Percentiles rank a stretch among this genome's conserved stretches.
Evolutionary conservation across 2,888 invertebrate species (phyloP).

Genomic region (Drosophila austrosaltans): DNA sequence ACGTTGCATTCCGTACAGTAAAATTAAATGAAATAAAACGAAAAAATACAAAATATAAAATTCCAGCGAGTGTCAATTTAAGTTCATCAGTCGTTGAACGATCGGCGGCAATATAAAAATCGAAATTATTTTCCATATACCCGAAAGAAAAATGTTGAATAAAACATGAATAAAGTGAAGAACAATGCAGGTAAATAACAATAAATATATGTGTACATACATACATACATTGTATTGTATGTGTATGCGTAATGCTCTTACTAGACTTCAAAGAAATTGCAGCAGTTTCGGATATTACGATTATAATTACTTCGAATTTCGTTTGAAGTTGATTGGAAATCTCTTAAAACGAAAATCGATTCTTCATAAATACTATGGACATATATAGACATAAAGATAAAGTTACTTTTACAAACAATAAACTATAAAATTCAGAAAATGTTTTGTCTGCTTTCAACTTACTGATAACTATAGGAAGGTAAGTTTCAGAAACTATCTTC

Average conservation of each 20-base stretch:
- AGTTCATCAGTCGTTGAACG: slow-evolving; percentile 66
- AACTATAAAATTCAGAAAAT: too few species aligned
- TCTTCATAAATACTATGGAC: not conserved
- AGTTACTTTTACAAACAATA: too few species aligned
- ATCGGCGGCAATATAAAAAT: slow-evolving; percentile 38
- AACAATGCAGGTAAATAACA: slow-evolving; percentile 49
- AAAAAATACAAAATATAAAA: slow-evolving; percentile 46
- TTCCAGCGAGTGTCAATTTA: slow-evolving; percentile 70
- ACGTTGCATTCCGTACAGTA: slow-evolving; percentile 15
- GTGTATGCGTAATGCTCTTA: slow-evolving; percentile 25
- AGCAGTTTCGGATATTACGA: too few species aligned
- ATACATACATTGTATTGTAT: slow-evolving; percentile 10
- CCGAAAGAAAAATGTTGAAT: slow-evolving; percentile 16
- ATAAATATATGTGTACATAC: slow-evolving; percentile 41
- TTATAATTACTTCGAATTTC: too few species aligned
- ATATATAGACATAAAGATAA: not conserved
- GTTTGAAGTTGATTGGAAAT: not conserved
- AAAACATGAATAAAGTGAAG: slow-evolving; percentile 23
- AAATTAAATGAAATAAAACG: slow-evolving; percentile 12
- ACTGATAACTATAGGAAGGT: too few species aligned
- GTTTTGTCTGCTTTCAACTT: too few species aligned
- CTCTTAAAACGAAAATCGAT: not conserved
- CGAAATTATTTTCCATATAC: slow-evolving; percentile 54
- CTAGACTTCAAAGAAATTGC: not conserved
- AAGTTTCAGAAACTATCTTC: too few species aligned